A percentile compares a stretch with the other conserved stretches of the same genome.
These are phyloP conservation scores for Eilema depressum DNA, from an alignment of 2,888 invertebrate species.

Conservation along the genomic window DNA sequence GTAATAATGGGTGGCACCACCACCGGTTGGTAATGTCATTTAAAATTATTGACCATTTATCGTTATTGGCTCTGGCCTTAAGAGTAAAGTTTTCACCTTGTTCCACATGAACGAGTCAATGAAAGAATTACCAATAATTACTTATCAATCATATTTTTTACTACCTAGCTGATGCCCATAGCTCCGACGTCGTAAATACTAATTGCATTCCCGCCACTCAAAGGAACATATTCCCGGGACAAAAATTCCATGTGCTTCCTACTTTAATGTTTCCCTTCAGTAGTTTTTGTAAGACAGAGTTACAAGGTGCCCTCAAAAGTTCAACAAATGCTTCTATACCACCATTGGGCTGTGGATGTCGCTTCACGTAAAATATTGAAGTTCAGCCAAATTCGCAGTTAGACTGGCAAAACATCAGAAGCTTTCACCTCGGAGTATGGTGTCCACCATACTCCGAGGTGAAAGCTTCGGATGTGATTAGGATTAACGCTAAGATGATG, in stretches of 20 bases:
- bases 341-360: no score
- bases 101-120: not conserved
- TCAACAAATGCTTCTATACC: no score
- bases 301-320: no score
- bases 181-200: not conserved
- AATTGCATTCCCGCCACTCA: not conserved
- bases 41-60: conserved; percentile 2
- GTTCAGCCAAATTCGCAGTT: no score
- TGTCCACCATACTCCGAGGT: no score
- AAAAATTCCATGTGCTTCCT: not conserved
- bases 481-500: no score
- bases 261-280: no score
- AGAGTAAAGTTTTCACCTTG: not conserved
- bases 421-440: no score
- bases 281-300: no score
- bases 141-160: not conserved
- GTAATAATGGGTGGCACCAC: not conserved
- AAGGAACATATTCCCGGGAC: not conserved
- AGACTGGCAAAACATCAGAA: no score
- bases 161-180: not conserved
- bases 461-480: no score
- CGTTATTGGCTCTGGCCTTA: conserved; percentile 1
- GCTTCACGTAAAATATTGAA: no score
- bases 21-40: not conserved
- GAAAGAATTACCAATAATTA: not conserved